Evolutionary conservation across 2,113 vertebrate species (phyloP), one percentile per base, ranked within the genome.

Genomic region (Xiphophorus hellerii): DNA sequence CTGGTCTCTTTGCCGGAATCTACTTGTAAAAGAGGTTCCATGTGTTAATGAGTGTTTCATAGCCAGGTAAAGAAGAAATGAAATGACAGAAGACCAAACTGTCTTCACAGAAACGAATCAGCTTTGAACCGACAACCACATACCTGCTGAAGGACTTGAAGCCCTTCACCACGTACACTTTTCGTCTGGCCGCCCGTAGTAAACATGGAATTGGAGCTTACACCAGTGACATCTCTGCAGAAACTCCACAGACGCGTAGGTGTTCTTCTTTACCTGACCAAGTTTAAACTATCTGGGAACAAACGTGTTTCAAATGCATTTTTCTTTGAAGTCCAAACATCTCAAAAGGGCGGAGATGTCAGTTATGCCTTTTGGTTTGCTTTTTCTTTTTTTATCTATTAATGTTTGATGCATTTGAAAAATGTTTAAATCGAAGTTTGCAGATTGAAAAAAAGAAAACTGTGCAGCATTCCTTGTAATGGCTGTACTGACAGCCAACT

Each of bases 231-330:
- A 97, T 99, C 87, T 97, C 97, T 54, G 97, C 97, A 0, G 96
- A 97, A 93, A 99, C 98, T 70, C 96, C 98, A 90, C 98, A 98
- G 95, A 99, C 98, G 96, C 98, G 98, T 99, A 98, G 95, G 98
- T 99, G 93, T 90, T 93, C 94, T 93, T 98, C 96, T 93, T 93
- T 94, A 87, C 85, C 88, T 80, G 69, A 80, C 74, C 67, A 66
- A 39, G 60, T 73, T 87, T 67, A 64, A 74, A 72, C 68, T 62
- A 54, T 84, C 70, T 76, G 65, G 62, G 58, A 71, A 76, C 35
- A 33, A 87, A 77, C 83, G 80, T 75, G 75, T 89, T 93, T 92
- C 88, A 93, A 92, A 91, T 87, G 87, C 88, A 88, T 85, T 86
- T 48, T 37, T 61, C 15, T 31, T 76, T 72, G 61, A 61, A 64